These are phyloP conservation scores for Tryphoninae sp. DNA, from an alignment of 2,888 invertebrate genomes.

Conservation along the genomic window DNA sequence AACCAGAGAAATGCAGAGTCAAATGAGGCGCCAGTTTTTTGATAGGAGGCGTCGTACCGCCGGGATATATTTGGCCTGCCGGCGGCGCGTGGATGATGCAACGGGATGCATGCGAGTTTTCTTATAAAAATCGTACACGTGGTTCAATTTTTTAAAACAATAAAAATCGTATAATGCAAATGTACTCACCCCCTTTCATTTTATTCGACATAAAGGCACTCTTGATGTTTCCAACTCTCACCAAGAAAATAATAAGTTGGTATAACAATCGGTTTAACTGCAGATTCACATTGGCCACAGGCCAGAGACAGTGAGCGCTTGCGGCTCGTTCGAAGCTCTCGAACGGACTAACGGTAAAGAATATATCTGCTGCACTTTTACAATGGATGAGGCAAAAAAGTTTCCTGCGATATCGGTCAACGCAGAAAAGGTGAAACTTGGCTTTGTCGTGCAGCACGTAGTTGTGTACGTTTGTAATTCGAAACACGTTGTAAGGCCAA, in stretches of 20 bases:
- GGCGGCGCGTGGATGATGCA: conserved; percentile 62
- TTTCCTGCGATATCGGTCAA: conserved; percentile 57
- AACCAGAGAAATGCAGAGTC: background rate
- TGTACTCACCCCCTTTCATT: conserved; percentile 49
- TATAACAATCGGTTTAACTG: conserved; percentile 2
- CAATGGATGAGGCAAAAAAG: conserved; percentile 50
- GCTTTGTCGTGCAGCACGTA: background rate
- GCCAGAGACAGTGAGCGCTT: background rate
- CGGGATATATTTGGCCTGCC: conserved; percentile 57
- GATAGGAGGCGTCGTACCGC: background rate
- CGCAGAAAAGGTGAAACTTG: background rate
- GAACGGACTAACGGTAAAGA: conserved; percentile 47
- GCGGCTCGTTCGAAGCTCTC: conserved; percentile 45
- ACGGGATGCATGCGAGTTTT: conserved; percentile 56
- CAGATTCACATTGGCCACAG: background rate
- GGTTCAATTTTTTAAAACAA: background rate
- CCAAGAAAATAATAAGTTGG: conserved; percentile 4
- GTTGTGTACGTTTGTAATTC: background rate
- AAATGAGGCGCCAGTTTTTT: background rate
- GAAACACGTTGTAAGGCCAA: background rate
- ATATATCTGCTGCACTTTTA: conserved; percentile 44
- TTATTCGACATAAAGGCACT: conserved; percentile 47
- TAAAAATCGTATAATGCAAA: background rate
- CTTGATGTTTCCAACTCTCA: background rate
- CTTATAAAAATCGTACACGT: conserved; percentile 58